These are phyloP conservation scores for Zalophus californianus DNA, from an alignment of 2,797 vertebrate genomes.

Conservation along the genomic window DNA sequence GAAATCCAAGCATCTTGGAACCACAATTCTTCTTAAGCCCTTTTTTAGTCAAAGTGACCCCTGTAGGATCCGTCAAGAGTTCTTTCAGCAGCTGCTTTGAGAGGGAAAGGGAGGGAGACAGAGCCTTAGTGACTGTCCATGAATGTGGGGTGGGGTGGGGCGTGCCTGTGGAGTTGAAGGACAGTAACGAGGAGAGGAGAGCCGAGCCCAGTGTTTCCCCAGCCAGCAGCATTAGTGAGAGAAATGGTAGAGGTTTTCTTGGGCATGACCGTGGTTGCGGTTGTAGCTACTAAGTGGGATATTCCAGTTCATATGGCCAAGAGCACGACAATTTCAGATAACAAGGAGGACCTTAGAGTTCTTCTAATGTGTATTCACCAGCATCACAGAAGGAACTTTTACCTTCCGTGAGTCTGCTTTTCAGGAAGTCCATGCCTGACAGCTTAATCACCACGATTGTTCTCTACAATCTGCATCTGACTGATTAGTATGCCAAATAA, in stretches of 20 bases:
- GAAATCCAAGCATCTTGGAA: not conserved
- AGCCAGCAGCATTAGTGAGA: not conserved
- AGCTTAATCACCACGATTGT: not conserved
- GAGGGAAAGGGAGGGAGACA: not conserved
- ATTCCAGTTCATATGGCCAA: not conserved
- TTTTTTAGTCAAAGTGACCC: not conserved
- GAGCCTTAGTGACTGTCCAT: not conserved
- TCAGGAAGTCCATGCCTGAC: not conserved
- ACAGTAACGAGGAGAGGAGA: not conserved
- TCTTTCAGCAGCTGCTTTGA: not conserved
- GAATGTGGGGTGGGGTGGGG: not conserved
- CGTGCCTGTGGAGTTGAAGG: not conserved
- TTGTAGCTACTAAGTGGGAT: not conserved
- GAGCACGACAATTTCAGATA: not conserved
- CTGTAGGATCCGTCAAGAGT: not conserved
- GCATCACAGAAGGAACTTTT: not conserved
- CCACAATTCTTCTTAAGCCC: not conserved
- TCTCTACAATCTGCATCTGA: not conserved
- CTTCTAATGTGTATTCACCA: not conserved
- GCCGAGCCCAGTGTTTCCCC: not conserved
- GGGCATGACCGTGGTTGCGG: accelerated
- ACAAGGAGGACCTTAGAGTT: not conserved
- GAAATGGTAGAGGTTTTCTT: not conserved
- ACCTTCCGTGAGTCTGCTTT: not conserved
- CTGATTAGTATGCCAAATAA: not conserved